phyloP scores from a whole-genome alignment of 2,113 vertebrate species.

The Cariama cristata region DNA sequence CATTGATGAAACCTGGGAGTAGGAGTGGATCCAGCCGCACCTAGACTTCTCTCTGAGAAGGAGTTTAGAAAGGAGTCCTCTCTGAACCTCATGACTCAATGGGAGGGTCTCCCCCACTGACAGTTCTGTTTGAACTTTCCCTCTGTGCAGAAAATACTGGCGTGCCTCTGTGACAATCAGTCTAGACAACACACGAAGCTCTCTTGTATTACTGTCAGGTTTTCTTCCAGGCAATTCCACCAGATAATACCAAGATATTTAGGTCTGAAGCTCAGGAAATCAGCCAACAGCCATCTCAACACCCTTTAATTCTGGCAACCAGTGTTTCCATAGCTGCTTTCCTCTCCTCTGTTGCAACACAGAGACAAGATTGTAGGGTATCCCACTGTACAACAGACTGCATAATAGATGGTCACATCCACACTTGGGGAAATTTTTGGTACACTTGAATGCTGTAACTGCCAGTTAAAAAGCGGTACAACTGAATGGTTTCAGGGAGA shows the following conservation, averaged over 20 bases:
- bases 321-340: not conserved
- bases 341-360: not conserved
- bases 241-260: not conserved
- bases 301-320: not conserved
- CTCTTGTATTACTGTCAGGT: not conserved
- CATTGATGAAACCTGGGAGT: no score
- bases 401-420: rapidly evolving
- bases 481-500: not conserved
- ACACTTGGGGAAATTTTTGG: not conserved
- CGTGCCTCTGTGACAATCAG: no score
- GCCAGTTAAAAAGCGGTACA: not conserved
- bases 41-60: no score
- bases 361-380: not conserved
- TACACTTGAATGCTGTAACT: rapidly evolving
- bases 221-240: not conserved
- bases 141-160: no score
- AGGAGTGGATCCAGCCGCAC: no score
- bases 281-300: not conserved
- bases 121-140: no score
- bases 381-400: not conserved
- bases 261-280: not conserved
- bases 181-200: not conserved
- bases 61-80: no score
- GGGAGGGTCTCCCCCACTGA: no score
- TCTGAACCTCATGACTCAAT: no score